Evolutionary conservation across 2,113 vertebrate genomes (phyloP), one percentile per base, ranked within the genome.

Genomic region (Promerops cafer): DNA sequence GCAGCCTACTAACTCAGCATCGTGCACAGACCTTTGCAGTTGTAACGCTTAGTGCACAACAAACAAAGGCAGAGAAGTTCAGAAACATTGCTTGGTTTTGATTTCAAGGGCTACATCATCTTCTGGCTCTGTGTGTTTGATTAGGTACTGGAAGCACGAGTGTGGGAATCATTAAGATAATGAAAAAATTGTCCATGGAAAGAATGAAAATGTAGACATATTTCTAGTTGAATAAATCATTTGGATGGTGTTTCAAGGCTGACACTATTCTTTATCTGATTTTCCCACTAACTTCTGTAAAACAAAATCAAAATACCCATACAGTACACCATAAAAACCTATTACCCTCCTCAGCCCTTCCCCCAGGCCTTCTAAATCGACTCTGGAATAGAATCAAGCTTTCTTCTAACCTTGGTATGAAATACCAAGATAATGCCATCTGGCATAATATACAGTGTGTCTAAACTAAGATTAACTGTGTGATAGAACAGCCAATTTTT

Each of bases 271-370:
- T 61, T 63, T 57, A 33, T n/a, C 30, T 42, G 9, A 33, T 47
- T 65, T 74, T 56, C 30, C 30, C 0, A 3, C 31, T 72, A 40
- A 42, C 33, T 56, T 82, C 40, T 42, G 11, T 40, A 49, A 88
- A 74, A 54, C 5, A 44, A 68, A 83, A 63, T 7, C 15, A 66
- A 61, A 61, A 35, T 19, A 7, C 2, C 24, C n/a, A 31, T 21
- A 50, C 11, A 35, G 50, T 26, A 13, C 11, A 42, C 7, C 44
- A 66, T 31, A 7, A 61, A 65, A 77, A 65, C 8, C 26, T 40
- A 35, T 20, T 39, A 16, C 7, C 1, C 3, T 45, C 6, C 20
- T 60, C 9, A 45, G 1, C 1, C 4, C 6, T 54, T 49, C 24
- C 11, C 6, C 13, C 18, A 28, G 28, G 21, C 7, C 33, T 54